Percentiles rank a stretch among this genome's conserved stretches.
Evolutionary conservation across 2,113 vertebrate genomes (phyloP).

Genomic region (Pomatostomus ruficeps): DNA sequence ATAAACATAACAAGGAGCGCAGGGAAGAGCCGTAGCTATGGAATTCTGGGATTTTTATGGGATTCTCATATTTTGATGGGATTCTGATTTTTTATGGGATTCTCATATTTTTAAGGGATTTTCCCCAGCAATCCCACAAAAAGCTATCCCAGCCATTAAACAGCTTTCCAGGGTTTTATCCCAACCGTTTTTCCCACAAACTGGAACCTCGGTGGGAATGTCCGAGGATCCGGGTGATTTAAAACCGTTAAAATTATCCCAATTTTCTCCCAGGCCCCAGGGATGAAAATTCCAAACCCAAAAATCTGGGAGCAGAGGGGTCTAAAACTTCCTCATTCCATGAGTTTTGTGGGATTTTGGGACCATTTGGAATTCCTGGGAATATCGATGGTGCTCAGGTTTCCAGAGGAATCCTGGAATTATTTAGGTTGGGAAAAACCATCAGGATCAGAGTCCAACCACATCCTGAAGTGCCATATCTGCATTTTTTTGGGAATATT

Average conservation of each 20-base stretch:
- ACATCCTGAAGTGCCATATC: accelerated
- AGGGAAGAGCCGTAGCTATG: neutral
- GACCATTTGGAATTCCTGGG: neutral
- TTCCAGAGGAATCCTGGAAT: neutral
- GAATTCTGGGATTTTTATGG: no score
- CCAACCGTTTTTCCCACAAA: neutral
- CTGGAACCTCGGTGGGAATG: neutral
- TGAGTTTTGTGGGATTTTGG: neutral
- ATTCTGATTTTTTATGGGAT: no score
- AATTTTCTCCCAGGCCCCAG: no score
- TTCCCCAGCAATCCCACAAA: neutral
- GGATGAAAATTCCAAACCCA: neutral
- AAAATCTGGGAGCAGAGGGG: no score
- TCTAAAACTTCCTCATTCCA: neutral
- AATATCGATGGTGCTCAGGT: no score
- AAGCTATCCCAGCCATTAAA: neutral
- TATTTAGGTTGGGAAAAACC: accelerated
- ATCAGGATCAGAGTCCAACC: neutral
- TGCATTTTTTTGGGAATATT: neutral
- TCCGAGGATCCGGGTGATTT: neutral
- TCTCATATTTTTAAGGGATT: neutral
- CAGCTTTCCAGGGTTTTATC: neutral
- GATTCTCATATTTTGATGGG: neutral
- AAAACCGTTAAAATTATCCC: neutral
- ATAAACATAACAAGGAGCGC: neutral